Evolutionary conservation across 2,113 vertebrate species (phyloP), one percentile per base, ranked within the genome.

Genomic region (Rhinolophus sinicus): DNA sequence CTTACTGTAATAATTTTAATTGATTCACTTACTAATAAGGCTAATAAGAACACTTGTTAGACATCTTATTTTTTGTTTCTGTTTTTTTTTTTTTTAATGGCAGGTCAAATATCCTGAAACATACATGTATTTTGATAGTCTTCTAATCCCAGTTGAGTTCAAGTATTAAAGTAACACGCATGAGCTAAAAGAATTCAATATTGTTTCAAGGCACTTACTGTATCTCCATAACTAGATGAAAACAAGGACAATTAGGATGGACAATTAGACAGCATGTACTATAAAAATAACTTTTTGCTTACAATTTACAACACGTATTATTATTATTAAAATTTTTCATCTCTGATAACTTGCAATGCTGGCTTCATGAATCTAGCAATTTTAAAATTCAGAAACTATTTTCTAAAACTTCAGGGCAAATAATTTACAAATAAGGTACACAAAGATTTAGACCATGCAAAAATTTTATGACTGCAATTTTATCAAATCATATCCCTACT

Each of bases 201-300:
- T 99, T 99, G 98, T 99, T 99, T 98, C 98, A 99, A 99, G 99
- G 99, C 99, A 99, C 99, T 99, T 99, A 99, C 98, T 98, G 98
- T 98, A 99, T 99, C 99, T 99, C 99, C 70, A 86, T 98, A 98
- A 99, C 98, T 98, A 98, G 98, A 98, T 98, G 98, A 99, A 98
- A 98, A 98, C 98, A 97, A 98, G 97, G 98, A 98, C 98, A 98
- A 98, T 98, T 98, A 98, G 95, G 94, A 97, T 98, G 98, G 97
- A 99, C 99, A 98, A 98, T 99, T 99, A 98, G 99, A 99, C 99
- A 98, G 99, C 97, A 98, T 99, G 98, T 98, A 99, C 99, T 99
- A 99, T 99, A 99, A 99, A 99, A 99, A 99, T 99, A 99, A 99
- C 99, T 98, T 99, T 99, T 99, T 99, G 99, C 99, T 99, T 99